These are phyloP conservation scores for Perca schrenkii DNA, from an alignment of 2,113 vertebrate species.

Conservation along the genomic window DNA sequence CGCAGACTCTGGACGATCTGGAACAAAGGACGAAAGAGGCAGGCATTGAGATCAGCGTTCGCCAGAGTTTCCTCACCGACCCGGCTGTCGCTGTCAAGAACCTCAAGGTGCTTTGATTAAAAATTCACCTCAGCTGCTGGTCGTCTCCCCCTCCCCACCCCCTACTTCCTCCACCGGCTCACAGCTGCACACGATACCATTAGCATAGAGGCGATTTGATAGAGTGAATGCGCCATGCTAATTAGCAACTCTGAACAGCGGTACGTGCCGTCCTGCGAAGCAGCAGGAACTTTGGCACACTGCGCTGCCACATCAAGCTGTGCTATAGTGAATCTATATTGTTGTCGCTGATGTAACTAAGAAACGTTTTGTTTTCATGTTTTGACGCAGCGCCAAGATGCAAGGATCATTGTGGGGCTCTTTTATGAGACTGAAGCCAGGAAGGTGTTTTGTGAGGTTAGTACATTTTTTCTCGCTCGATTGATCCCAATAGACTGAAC, in stretches of 20 bases:
- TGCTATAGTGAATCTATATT: conserved; percentile 15
- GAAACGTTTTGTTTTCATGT: conserved; percentile 39
- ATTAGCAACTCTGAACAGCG: conserved; percentile 68
- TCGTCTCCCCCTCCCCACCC: conserved; percentile 10
- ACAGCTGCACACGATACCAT: conserved; percentile 67
- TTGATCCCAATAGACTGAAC: conserved; percentile 42
- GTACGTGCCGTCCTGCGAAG: conserved; percentile 48
- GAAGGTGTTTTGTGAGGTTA: conserved; percentile 97
- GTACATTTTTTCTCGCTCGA: conserved; percentile 50
- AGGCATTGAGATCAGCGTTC: conserved; percentile 95
- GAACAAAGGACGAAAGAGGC: conserved; percentile 94
- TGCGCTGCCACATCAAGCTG: conserved; percentile 41
- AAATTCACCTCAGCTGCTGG: conserved; percentile 78
- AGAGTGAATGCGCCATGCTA: conserved; percentile 70
- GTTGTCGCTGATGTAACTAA: conserved; percentile 41
- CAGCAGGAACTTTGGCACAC: conserved; percentile 54
- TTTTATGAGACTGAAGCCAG: conserved; percentile 97
- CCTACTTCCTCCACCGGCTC: conserved; percentile 37
- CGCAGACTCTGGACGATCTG: conserved; percentile 93
- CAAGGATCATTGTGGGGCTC: conserved; percentile 95
- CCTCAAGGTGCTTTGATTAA: conserved; percentile 91
- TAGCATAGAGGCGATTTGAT: conserved; percentile 73
- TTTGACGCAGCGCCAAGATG: conserved; percentile 90
- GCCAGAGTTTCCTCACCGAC: conserved; percentile 96
- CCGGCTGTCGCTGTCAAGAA: conserved; percentile 94